Evolutionary conservation across 2,797 vertebrate species (phyloP), one percentile per base, ranked within the genome.

Genomic region (Gorsachius magnificus): DNA sequence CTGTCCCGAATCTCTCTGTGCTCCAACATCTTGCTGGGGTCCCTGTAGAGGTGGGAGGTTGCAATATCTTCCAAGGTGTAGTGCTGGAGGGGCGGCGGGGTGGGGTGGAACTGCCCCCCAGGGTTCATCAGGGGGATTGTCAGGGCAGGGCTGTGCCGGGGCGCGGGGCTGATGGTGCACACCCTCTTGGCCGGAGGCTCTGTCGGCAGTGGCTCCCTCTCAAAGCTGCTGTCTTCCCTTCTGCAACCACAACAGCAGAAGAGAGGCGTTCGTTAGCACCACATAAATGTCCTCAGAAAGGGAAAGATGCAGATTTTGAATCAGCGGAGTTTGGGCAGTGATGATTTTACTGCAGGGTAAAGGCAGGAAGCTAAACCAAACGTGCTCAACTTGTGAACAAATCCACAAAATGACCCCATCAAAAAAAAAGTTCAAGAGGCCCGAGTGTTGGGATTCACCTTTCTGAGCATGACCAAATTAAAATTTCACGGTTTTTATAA

Each of bases 141-240:
- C 83, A 99, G 99, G 76, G 99, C 99, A 10, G 99, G 99, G 97
- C 99, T 99, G 97, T 99, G 99, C 68, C 99, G 98, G 48, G 99
- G 99, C 31, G 99, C 99, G 0, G 99, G 99, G 97, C 99, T 99
- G 96, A 99, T 99, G 97, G 99, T 99, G 98, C 99, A 99, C 82
- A 99, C 99, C 57, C 99, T 98, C 95, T 99, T 99, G 77, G 99
- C 98, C 0, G 99, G 98, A 9, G 99, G 99, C 96, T 99, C 99
- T 36, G 99, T 95, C 3, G 99, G 97, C 48, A 98, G 93, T 0
- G 99, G 86, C 1, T 99, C 99, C 60, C 99, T 99, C 88, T 99
- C 99, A 97, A 99, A 99, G 75, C 98, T 98, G 50, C 98, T 99
- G 90, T 99, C 99, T 96, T 99, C 98, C 90, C 98, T 98, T 79